Evolutionary conservation across 2,888 invertebrate genomes (phyloP).

Genomic region (Dorcus parallelipipedus): DNA sequence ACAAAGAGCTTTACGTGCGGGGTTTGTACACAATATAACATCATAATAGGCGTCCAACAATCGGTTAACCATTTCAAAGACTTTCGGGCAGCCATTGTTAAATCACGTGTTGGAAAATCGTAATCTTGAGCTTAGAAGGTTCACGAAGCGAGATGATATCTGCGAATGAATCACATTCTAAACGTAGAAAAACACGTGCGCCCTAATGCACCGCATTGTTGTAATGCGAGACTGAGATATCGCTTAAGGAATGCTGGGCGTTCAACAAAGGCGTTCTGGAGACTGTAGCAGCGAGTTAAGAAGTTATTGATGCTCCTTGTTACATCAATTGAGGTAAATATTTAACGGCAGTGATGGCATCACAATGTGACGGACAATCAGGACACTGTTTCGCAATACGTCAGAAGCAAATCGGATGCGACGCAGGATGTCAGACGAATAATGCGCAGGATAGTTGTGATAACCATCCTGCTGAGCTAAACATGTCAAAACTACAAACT

Average conservation of each 20-base stretch:
- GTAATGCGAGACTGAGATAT: constrained; percentile 7
- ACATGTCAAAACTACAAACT: too few species aligned
- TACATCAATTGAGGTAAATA: constrained; percentile 7
- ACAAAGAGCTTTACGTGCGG: constrained; percentile 25
- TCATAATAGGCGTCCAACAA: constrained; percentile 28
- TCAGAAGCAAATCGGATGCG: too few species aligned
- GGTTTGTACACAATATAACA: constrained; percentile 32
- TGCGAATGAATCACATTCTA: constrained; percentile 15
- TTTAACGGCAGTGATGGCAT: constrained; percentile 5
- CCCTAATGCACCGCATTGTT: constrained; percentile 11
- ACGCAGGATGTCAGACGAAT: too few species aligned
- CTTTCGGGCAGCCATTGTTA: constrained; percentile 26
- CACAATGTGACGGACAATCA: not conserved
- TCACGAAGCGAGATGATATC: not conserved
- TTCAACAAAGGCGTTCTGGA: constrained; percentile 6
- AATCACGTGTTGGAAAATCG: constrained; percentile 26
- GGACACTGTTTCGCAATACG: not conserved
- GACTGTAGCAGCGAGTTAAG: constrained; percentile 1
- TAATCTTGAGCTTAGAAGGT: constrained; percentile 17
- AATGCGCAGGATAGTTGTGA: too few species aligned
- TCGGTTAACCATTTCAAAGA: constrained; percentile 30
- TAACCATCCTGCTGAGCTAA: too few species aligned
- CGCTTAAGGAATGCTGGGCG: not conserved
- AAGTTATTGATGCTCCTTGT: constrained; percentile 5
- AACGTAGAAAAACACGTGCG: constrained; percentile 22